Conservation (phyloP, 2,888 invertebrate genomes). For the Venusia cambrica region DNA sequence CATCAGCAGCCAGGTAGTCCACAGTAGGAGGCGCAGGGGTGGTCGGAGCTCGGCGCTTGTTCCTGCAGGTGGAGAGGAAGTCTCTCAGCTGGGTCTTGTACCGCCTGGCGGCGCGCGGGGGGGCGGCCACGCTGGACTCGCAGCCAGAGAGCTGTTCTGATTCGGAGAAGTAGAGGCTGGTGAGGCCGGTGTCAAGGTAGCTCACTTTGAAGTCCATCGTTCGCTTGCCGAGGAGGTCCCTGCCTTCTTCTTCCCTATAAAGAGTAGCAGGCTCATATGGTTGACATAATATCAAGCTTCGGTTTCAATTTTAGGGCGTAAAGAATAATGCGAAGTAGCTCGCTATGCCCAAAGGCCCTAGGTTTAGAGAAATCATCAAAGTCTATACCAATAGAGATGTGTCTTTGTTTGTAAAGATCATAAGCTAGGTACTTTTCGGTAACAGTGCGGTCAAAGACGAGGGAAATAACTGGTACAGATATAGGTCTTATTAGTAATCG, state of each 20-base stretch:
- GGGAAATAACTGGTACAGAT: no score
- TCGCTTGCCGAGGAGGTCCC: conserved; percentile 97
- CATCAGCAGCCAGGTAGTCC: conserved; percentile 85
- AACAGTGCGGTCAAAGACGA: no score
- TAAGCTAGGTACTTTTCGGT: no score
- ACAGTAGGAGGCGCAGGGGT: conserved; percentile 84
- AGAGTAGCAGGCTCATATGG: background rate
- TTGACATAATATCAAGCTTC: no score
- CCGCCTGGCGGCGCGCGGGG: conserved; percentile 91
- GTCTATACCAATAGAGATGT: no score
- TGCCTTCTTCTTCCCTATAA: conserved; percentile 97
- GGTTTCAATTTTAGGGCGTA: no score
- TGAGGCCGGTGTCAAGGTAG: conserved; percentile 96
- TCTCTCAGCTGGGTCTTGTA: conserved; percentile 97
- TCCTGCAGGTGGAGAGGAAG: conserved; percentile 94
- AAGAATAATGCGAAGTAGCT: no score
- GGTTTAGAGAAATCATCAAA: no score
- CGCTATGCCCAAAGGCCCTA: no score
- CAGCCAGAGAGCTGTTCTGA: conserved; percentile 87
- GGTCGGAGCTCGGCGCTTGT: conserved; percentile 84
- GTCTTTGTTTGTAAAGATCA: no score
- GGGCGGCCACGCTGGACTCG: conserved; percentile 83
- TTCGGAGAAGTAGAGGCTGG: conserved; percentile 94
- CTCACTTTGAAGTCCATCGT: conserved; percentile 99
- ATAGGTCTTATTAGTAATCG: no score